Conservation (phyloP, 2,888 invertebrate species). For the Taphrorychus bicolor region DNA sequence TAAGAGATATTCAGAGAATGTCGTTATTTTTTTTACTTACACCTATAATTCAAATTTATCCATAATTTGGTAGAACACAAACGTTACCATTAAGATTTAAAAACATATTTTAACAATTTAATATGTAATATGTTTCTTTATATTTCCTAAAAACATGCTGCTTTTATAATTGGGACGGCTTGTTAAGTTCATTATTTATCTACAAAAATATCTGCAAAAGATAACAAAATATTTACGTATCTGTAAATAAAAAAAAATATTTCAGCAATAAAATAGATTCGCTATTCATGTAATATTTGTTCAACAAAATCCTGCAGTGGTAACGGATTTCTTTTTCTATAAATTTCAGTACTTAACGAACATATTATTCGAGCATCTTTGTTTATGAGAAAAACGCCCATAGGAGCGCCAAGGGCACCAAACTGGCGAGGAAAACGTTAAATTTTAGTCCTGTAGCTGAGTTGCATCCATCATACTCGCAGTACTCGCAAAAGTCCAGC, state of each 20-base stretch:
- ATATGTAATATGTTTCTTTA: too few species aligned
- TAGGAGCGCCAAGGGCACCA: constrained; percentile 28
- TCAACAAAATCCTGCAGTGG: neutral
- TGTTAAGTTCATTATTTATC: too few species aligned
- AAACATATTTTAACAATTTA: too few species aligned
- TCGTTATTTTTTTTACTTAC: too few species aligned
- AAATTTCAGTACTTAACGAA: neutral
- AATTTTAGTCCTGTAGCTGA: constrained; percentile 62
- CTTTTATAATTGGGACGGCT: too few species aligned
- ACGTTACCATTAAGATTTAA: neutral
- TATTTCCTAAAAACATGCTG: too few species aligned
- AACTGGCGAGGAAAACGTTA: constrained; percentile 56
- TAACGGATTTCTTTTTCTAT: neutral
- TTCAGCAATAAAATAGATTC: too few species aligned
- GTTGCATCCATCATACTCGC: constrained; percentile 74
- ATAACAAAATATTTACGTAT: neutral
- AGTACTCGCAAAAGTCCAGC: constrained; percentile 70
- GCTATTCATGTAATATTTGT: neutral
- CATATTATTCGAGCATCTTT: too few species aligned
- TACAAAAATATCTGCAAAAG: neutral
- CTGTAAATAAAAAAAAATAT: too few species aligned
- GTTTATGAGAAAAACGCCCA: constrained; percentile 21
- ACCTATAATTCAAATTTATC: neutral
- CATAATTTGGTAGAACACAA: neutral
- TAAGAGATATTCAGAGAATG: too few species aligned